Evolutionary conservation across 2,797 vertebrate genomes (phyloP).

Genomic region (Arctocebus calabarensis): DNA sequence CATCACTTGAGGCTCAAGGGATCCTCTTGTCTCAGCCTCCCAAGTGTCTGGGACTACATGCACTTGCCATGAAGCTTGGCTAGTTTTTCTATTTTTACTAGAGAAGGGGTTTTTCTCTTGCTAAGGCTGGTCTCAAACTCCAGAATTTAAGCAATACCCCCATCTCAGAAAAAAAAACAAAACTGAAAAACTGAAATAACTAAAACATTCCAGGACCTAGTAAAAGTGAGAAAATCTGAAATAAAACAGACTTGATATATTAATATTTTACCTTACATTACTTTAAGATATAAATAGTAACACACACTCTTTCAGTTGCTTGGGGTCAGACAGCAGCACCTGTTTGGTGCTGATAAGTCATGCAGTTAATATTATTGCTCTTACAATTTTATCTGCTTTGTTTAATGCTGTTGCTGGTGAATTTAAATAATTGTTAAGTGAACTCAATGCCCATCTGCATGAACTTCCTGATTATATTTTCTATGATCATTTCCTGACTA

Average conservation of each 20-base stretch:
- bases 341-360: neutral
- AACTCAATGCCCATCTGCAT: neutral
- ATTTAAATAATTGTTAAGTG: neutral
- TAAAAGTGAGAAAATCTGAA: neutral
- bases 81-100: too few relatives aligned
- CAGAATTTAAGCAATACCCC: too few relatives aligned
- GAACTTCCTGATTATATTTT: neutral
- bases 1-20: too few relatives aligned
- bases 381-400: neutral
- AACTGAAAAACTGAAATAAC: too few relatives aligned
- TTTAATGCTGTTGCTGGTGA: neutral
- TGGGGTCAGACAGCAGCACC: neutral
- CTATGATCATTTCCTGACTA: neutral
- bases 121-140: too few relatives aligned
- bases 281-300: neutral
- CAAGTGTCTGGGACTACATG: too few relatives aligned
- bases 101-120: too few relatives aligned
- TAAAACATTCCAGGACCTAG: rapidly evolving
- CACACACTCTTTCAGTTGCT: neutral
- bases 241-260: neutral
- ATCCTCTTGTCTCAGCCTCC: too few relatives aligned
- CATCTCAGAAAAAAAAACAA: too few relatives aligned
- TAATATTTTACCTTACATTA: neutral
- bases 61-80: too few relatives aligned
- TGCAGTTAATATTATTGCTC: neutral